Percentiles rank a stretch among this genome's conserved stretches.
Evolutionary conservation across 2,113 vertebrate genomes (phyloP).

Genomic region (Mesocricetus auratus): DNA sequence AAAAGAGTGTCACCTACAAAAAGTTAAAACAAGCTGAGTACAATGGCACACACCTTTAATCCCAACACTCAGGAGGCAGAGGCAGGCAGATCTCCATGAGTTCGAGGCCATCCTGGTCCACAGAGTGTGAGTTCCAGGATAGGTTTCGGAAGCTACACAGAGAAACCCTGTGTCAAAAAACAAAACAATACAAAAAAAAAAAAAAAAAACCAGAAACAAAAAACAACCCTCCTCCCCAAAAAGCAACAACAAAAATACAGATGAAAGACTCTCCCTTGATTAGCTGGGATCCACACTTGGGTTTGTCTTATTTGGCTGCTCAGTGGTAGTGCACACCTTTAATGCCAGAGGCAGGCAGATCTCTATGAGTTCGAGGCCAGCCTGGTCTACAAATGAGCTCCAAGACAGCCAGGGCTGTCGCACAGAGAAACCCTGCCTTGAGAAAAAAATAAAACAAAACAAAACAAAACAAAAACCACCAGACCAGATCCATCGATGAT

Average conservation of each 20-base stretch:
- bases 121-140: neutral
- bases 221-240: no score
- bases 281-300: no score
- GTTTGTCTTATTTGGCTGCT: no score
- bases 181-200: neutral
- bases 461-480: neutral
- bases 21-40: neutral
- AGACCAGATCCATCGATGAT: neutral
- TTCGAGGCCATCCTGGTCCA: neutral
- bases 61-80: neutral
- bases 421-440: neutral
- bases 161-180: neutral
- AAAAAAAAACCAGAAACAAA: rapidly evolving
- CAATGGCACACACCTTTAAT: rapidly evolving
- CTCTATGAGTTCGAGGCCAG: neutral
- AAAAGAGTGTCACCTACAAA: neutral
- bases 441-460: no score
- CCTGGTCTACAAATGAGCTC: neutral
- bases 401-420: neutral
- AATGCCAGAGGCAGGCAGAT: neutral
- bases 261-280: no score
- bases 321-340: rapidly evolving
- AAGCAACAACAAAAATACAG: no score
- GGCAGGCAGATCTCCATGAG: neutral
- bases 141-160: neutral